Base-by-base conservation (phyloP, 2,113 vertebrate genomes). In the Stomatorhinus ivindoensis region DNA sequence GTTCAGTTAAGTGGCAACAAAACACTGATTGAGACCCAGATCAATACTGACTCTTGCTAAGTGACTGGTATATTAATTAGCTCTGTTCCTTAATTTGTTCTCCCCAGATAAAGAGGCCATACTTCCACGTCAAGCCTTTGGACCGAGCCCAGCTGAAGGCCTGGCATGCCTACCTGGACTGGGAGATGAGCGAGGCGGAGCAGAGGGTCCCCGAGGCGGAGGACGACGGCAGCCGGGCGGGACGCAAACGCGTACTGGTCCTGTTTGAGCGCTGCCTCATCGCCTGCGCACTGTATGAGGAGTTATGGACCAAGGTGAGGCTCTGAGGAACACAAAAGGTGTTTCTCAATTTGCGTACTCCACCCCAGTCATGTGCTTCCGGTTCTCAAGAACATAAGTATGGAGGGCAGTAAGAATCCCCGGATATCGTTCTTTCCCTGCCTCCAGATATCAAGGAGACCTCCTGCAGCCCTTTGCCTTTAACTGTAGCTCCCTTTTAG, bases 191-290 rank as follows among this genome's bases (percentile, higher is more conserved):
- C 46, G 91, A 93, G 90, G 88, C 94, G 8, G 84, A 89, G 84
- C 90, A 89, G 69, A 94, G 95, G 83, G 91, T 90, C 85, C 89
- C 89, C 3, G 89, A 46, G 13, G 89, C 10, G 1, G 31, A 91
- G 69, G 76, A 89, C 35, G 90, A 91, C 87, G 88, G 86, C 21
- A 39, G 24, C 2, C 89, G 92, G 39, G 44, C 91, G 11, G 92
- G 93, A 0, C 96, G 96, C 85, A 88, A 93, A 47, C 94, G 96
- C 11, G 93, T 96, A 69, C 94, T 95, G 24, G 92, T 97, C 13
- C 93, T 97, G 4, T 97, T 96, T 69, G 97, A 97, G 91, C 97
- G 97, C 87, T 97, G 97, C 88, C 92, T 97, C 89, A 97, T 97
- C 31, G 96, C 97, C 89, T 97, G 97, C 13, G 96, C 97, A 11